Evolutionary conservation across 2,797 vertebrate genomes (phyloP), one percentile per base, ranked within the genome.

Genomic region (Acanthiza pusilla): DNA sequence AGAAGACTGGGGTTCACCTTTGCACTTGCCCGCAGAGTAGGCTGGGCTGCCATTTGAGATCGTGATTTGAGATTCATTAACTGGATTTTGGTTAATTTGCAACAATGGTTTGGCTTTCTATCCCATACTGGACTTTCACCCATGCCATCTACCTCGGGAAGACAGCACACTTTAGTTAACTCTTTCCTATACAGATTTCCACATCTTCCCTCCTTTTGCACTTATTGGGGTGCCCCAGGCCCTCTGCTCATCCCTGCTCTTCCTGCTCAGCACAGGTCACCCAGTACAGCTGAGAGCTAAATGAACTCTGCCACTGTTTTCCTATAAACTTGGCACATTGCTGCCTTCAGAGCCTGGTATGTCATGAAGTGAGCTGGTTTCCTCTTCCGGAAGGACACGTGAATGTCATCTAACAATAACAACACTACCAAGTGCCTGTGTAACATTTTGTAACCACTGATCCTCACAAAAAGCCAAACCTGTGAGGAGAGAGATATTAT

Each of bases 351-450:
- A 84, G 70, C 38, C 21, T 60, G 72, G 45, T 40, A 80, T 47
- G 66, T 88, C 40, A 70, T 40, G 19, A 89, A 95, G n/a, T 45
- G 58, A 79, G 72, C n/a, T 32, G 18, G 50, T 32, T 91, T 94
- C 72, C 57, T 89, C 36, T 55, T 75, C 58, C 16, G 29, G 66
- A 91, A 95, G 88, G 74, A 92, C 57, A 82, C 3, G 1, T 73
- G 50, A 95, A 94, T 50, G 66, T 76, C 74, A 70, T 71, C 77
- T 89, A 94, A 96, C 72, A 94, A 43, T 61, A 94, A 88, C 78
- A 94, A 45, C 58, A 61, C 51, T 40, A 61, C 57, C 51, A 72
- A 63, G 32, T 70, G 60, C 76, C 65, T 40, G 40, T 16, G 36
- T 26, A 80, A 74, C 30, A 36, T 82, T 95, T 74, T 67, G 60